Evolutionary conservation across 2,888 invertebrate species (phyloP).

Genomic region (Oxyscelio sp.): DNA sequence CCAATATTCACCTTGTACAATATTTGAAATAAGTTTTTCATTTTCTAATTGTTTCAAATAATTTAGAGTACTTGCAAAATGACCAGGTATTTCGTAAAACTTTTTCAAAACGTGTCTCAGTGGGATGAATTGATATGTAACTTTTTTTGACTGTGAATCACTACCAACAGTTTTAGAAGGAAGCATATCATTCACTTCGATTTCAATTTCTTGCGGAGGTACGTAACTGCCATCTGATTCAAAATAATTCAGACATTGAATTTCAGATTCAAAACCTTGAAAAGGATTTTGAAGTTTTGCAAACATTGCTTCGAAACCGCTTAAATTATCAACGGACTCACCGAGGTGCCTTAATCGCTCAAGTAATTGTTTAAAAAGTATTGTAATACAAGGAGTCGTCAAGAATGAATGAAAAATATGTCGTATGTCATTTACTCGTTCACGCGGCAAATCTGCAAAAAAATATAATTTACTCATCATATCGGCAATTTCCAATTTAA

Average conservation of each 20-base stretch:
- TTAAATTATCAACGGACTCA: too few relatives aligned
- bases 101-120: conserved; percentile 54
- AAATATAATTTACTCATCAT: too few relatives aligned
- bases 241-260: conserved; percentile 46
- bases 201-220: conserved; percentile 9
- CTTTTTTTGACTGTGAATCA: too few relatives aligned
- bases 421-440: too few relatives aligned
- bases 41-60: conserved; percentile 51
- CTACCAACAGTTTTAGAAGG: neutral
- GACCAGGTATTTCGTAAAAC: conserved; percentile 62
- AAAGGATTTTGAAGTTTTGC: too few relatives aligned
- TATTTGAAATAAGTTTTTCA: conserved; percentile 46
- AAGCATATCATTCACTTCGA: too few relatives aligned
- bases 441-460: too few relatives aligned
- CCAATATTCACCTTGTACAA: conserved; percentile 66
- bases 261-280: too few relatives aligned
- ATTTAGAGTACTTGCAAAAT: conserved; percentile 39
- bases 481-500: too few relatives aligned
- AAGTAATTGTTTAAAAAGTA: neutral
- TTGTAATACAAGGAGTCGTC: neutral
- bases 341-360: too few relatives aligned
- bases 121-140: conserved; percentile 59
- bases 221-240: conserved; percentile 4
- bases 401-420: neutral
- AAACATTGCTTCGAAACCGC: too few relatives aligned